These are phyloP conservation scores for Ahaetulla prasina DNA, from an alignment of 2,113 vertebrate species.

Conservation along the genomic window DNA sequence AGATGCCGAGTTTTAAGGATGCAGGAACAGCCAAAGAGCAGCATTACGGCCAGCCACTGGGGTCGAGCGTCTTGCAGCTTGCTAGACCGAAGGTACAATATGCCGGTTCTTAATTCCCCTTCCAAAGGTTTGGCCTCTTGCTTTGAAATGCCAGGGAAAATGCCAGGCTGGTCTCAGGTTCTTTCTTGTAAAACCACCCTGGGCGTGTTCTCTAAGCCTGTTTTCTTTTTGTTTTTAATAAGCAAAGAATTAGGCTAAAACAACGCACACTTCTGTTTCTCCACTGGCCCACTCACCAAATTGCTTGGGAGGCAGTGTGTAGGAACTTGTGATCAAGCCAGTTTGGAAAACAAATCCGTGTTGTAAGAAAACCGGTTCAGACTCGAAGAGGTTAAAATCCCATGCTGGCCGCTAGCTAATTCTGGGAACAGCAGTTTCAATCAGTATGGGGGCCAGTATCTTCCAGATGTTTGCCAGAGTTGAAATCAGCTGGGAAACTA, in stretches of 20 bases:
- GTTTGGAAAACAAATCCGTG: not conserved
- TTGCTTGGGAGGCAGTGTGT: not conserved
- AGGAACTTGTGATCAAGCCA: not conserved
- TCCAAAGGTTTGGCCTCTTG: not conserved
- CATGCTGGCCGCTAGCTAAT: not conserved
- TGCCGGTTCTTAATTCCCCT: not conserved
- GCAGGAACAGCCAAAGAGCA: constrained; percentile 29
- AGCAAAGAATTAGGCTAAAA: not conserved
- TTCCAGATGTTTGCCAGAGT: not conserved
- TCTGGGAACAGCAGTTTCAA: not conserved
- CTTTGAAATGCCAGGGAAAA: not conserved
- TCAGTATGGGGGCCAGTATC: not conserved
- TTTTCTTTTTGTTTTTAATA: not conserved
- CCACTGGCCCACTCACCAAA: not conserved
- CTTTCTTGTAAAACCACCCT: not conserved
- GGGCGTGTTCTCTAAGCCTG: not conserved
- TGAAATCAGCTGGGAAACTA: not conserved
- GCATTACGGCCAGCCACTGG: constrained; percentile 21
- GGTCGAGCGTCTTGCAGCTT: constrained; percentile 22
- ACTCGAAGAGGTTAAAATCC: not conserved
- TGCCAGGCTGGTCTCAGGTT: not conserved
- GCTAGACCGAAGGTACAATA: constrained; percentile 40
- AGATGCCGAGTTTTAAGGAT: constrained; percentile 68
- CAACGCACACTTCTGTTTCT: not conserved
- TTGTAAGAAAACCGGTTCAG: not conserved